Base-by-base conservation (phyloP, 2,888 invertebrate species). In the Taphrorychus bicolor region DNA sequence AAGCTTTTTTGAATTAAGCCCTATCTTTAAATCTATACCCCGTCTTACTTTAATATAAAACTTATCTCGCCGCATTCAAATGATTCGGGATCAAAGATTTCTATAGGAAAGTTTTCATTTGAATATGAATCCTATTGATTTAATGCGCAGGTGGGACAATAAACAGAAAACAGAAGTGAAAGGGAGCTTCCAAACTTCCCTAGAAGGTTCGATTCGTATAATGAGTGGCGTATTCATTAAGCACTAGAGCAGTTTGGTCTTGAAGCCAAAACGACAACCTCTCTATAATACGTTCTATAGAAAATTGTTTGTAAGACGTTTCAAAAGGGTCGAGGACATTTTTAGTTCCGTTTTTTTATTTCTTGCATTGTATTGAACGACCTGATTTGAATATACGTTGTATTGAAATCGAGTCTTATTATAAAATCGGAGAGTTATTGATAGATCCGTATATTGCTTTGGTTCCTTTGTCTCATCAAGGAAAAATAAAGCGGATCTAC, bases 121-220 rank as follows among this genome's bases (percentile, higher is more conserved):
- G 60, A 65, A 69, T 69, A 69, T 69, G 69, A 69, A 69, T 69
- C 60, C 64, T 69, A 69, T 69, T 69, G 69, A 69, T 69, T 69
- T 69, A 69, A 69, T 60, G 64, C 59, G 69, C 69, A 69, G 69
- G 69, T 69, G 64, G 69, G 64, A 57, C 59, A 60, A 64, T 64
- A 68, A 68, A 57, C 51, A 60, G 60, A 21, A 59, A 68, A 68
- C 63, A 49, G 45, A 16, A 19, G 45, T 18, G 42, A 16, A n/a
- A 11, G 60, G 69, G n/a, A 22, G 17, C 7, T 5, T n/a, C 41
- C 64, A 45, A 64, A 64, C 21, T 64, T 3, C 52, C 23, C 69
- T 22, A 11, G 45, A 18, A 21, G 0, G 40, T 18, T 17, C 14
- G 17, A 14, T 7, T 4, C 45, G 9, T 5, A 45, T 45, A 32